Percentiles rank a stretch among this genome's conserved stretches.
Conservation (phyloP, 2,888 invertebrate genomes). For the Gryllus longicercus region DNA sequence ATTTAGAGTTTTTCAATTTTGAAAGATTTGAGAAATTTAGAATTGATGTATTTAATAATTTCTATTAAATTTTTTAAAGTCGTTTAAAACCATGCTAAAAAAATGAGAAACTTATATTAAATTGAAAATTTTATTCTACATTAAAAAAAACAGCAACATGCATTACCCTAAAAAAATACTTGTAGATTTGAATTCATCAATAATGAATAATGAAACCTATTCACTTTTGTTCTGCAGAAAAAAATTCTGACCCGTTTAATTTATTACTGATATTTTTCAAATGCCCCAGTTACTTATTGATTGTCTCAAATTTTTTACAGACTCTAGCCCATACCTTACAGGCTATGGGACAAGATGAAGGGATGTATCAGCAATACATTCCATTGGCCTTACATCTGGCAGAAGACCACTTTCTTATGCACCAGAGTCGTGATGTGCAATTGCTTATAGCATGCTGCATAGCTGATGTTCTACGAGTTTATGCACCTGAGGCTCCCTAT, state of each 20-base stretch:
- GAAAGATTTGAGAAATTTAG: no score
- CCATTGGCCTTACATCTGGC: slow-evolving; percentile 89
- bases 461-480: slow-evolving; percentile 92
- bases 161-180: no score
- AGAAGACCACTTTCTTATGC: slow-evolving; percentile 87
- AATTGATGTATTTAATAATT: no score
- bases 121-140: no score
- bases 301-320: slow-evolving; percentile 46
- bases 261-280: background rate
- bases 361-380: slow-evolving; percentile 86
- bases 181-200: no score
- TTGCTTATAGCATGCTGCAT: slow-evolving; percentile 94
- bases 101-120: no score
- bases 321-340: slow-evolving; percentile 90
- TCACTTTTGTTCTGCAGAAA: background rate
- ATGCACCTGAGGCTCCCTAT: slow-evolving; percentile 96
- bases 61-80: no score
- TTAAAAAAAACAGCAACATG: no score
- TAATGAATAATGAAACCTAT: no score
- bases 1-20: no score
- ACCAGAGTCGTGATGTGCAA: slow-evolving; percentile 88
- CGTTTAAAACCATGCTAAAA: no score
- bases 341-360: slow-evolving; percentile 95
- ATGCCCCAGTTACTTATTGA: background rate
- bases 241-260: background rate